These are phyloP conservation scores for Bombycilla garrulus DNA, from an alignment of 2,113 vertebrate species.

Conservation along the genomic window DNA sequence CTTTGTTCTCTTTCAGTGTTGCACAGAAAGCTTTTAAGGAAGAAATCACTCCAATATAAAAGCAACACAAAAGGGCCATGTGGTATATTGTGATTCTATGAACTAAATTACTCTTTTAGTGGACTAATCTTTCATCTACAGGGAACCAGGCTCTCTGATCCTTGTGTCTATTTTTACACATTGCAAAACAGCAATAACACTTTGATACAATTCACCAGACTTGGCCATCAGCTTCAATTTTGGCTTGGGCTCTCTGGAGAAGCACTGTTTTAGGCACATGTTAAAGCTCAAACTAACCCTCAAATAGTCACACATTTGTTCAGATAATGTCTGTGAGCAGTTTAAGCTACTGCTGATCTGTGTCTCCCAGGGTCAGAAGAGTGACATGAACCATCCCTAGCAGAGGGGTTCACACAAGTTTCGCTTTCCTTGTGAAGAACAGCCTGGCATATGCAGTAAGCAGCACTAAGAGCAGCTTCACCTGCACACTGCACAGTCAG, in stretches of 20 bases:
- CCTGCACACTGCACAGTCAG: neutral
- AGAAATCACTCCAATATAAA: neutral
- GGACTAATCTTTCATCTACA: neutral
- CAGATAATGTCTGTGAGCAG: neutral
- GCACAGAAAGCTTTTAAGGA: conserved; percentile 1
- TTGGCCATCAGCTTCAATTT: neutral
- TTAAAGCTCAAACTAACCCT: neutral
- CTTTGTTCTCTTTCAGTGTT: neutral
- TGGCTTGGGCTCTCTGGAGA: neutral
- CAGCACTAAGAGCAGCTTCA: neutral
- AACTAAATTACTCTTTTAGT: neutral
- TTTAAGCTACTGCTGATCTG: neutral
- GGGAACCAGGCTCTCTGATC: neutral
- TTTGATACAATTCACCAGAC: neutral
- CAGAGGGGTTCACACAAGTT: neutral
- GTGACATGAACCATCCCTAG: neutral
- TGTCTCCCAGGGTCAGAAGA: neutral
- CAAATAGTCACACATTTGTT: neutral
- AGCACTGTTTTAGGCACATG: neutral
- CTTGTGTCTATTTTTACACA: neutral
- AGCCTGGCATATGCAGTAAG: neutral
- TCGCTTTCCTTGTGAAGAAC: neutral
- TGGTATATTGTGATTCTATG: neutral
- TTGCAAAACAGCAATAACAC: neutral
- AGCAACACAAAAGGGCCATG: neutral